Evolutionary conservation across 2,888 invertebrate species (phyloP).

Genomic region (Ennomos fuscantarius): DNA sequence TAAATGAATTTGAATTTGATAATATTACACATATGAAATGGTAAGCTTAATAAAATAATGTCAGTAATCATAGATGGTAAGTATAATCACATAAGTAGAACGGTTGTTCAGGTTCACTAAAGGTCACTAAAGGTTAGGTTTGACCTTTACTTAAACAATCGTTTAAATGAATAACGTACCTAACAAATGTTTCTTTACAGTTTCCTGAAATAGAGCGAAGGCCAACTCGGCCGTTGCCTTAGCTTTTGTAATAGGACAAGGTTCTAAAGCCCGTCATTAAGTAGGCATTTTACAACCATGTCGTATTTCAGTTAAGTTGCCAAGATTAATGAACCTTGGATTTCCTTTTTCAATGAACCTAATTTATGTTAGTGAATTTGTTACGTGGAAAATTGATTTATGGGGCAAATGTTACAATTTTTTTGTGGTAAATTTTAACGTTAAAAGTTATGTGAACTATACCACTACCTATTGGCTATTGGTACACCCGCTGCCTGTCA

Average conservation of each 20-base stretch:
- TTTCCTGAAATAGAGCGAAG: conserved; percentile 18
- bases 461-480: no score
- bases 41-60: no score
- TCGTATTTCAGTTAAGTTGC: conserved; percentile 31
- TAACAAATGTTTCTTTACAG: conserved; percentile 6
- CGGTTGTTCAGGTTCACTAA: no score
- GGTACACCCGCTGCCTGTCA: no score
- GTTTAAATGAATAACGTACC: not conserved
- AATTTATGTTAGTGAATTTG: conserved; percentile 28
- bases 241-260: conserved; percentile 32
- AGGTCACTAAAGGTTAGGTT: no score
- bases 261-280: conserved; percentile 26
- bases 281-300: conserved; percentile 33
- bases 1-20: no score
- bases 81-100: no score
- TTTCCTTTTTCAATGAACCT: conserved; percentile 32
- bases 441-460: no score
- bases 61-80: no score
- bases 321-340: conserved; percentile 36
- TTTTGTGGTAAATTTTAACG: no score
- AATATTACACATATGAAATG: no score
- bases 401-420: conserved; percentile 6
- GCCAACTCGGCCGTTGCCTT: conserved; percentile 19
- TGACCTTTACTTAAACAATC: no score
- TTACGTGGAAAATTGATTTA: conserved; percentile 31